phyloP scores from a whole-genome alignment of 2,113 vertebrate genomes.

The Dromaius novaehollandiae region DNA sequence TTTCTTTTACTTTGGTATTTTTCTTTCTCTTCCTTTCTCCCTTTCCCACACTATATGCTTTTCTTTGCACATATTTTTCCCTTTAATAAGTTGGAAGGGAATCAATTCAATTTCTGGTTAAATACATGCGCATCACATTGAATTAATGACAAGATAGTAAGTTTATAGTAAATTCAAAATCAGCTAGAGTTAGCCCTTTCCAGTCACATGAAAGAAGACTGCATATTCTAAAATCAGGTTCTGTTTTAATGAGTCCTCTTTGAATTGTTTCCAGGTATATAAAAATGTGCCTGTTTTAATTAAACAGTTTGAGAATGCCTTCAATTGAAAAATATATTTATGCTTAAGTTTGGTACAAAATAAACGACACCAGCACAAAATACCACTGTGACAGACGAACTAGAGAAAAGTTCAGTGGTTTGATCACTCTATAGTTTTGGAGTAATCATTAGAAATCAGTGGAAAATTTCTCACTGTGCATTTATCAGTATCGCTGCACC shows the following conservation, averaged over 20 bases:
- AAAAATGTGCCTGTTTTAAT: background rate
- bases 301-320: background rate
- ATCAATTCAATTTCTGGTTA: background rate
- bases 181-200: background rate
- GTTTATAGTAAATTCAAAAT: background rate
- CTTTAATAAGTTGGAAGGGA: background rate
- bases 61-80: background rate
- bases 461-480: background rate
- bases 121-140: background rate
- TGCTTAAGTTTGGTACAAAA: background rate
- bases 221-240: background rate
- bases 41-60: rapidly evolving
- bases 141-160: background rate
- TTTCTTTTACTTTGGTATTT: background rate
- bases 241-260: background rate
- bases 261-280: background rate
- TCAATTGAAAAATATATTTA: background rate
- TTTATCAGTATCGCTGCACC: background rate
- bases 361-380: background rate
- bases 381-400: background rate
- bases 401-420: background rate
- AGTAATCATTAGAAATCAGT: background rate
- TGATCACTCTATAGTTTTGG: background rate
- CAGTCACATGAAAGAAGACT: background rate
- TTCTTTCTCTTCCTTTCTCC: background rate